phyloP scores from a whole-genome alignment of 2,797 vertebrate species.

The Crax fasciolata region DNA sequence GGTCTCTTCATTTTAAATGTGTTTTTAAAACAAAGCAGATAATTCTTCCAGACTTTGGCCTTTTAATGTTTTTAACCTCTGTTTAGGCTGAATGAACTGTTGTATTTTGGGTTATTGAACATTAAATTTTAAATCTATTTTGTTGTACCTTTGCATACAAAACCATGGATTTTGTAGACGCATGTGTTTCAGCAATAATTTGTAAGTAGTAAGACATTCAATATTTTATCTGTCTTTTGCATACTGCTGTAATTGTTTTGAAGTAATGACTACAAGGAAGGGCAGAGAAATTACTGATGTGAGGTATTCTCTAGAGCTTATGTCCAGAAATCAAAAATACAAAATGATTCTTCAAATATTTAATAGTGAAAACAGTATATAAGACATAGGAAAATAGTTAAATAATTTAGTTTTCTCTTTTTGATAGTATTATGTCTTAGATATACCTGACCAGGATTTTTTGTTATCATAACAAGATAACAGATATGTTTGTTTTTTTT shows the following conservation, averaged over 20 bases:
- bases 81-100: not conserved
- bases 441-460: not conserved
- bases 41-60: slow-evolving; percentile 49
- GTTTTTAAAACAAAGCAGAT: slow-evolving; percentile 62
- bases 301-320: not conserved
- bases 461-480: not conserved
- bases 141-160: not conserved
- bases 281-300: not conserved
- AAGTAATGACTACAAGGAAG: not conserved
- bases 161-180: not conserved
- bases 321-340: not conserved
- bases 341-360: not conserved
- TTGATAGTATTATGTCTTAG: not conserved
- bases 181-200: not conserved
- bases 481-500: not conserved
- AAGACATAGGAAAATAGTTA: not conserved
- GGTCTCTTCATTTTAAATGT: slow-evolving; percentile 56
- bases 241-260: not conserved
- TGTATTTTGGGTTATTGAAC: not conserved
- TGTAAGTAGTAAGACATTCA: slow-evolving; percentile 7
- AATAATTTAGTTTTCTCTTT: not conserved
- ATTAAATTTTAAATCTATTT: slow-evolving; percentile 12
- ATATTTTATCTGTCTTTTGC: not conserved
- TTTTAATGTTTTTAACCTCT: slow-evolving; percentile 52
- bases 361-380: not conserved